phyloP scores from a whole-genome alignment of 2,113 vertebrate genomes.

The Emydura subglobosa region DNA sequence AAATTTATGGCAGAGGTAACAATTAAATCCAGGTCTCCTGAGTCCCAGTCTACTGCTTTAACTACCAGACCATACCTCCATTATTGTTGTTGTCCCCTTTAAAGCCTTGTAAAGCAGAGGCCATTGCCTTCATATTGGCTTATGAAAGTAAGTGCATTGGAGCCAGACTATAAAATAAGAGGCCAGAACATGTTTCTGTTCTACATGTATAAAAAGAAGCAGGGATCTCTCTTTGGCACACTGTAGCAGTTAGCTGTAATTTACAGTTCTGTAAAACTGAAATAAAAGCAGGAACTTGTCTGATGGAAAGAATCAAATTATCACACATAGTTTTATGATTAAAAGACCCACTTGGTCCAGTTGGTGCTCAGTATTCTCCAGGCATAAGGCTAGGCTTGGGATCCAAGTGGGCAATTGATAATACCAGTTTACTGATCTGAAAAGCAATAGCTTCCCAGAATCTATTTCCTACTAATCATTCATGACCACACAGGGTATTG shows the following conservation, averaged over 20 bases:
- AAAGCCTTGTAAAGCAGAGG: neutral
- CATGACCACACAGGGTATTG: neutral
- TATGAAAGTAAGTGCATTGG: neutral
- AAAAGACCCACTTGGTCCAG: neutral
- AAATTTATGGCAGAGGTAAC: neutral
- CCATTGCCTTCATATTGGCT: neutral
- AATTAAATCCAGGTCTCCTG: neutral
- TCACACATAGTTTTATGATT: conserved; percentile 4
- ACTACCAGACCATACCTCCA: neutral
- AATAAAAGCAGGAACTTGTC: conserved; percentile 8
- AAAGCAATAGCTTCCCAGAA: conserved; percentile 13
- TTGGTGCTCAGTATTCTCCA: neutral
- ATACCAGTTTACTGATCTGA: conserved; percentile 10
- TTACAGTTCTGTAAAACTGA: neutral
- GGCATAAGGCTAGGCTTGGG: neutral
- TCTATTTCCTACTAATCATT: conserved; percentile 10
- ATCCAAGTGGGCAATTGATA: conserved; percentile 21
- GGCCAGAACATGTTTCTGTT: neutral
- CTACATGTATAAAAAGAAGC: neutral
- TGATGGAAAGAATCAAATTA: neutral
- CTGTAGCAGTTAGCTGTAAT: neutral
- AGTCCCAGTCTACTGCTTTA: neutral
- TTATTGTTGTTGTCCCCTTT: neutral
- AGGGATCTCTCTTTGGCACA: neutral
- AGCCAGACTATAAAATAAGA: neutral